Conservation (phyloP, 1,140 invertebrate genomes). For the Drosophila hydei region DNA sequence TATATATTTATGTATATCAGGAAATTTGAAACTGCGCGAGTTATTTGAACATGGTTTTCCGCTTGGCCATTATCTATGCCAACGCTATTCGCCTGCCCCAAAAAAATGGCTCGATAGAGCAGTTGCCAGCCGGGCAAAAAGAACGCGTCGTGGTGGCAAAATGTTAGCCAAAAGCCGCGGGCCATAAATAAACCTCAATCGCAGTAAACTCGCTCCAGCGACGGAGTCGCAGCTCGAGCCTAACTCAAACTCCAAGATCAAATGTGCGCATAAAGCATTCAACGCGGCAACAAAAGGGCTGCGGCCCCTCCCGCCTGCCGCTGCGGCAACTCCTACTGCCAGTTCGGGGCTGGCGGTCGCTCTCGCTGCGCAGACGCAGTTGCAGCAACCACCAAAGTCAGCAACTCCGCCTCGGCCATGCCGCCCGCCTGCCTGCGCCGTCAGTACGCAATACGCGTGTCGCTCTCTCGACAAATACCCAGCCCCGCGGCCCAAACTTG, state of each 20-base stretch:
- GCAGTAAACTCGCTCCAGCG: slow-evolving; percentile 44
- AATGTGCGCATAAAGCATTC: slow-evolving; percentile 37
- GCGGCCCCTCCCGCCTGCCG: not conserved
- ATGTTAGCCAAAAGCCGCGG: slow-evolving; percentile 69
- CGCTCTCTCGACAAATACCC: slow-evolving; percentile 59
- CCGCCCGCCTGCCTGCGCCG: slow-evolving; percentile 4
- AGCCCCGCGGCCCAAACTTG: slow-evolving; percentile 8
- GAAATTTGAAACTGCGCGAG: not conserved
- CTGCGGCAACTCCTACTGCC: slow-evolving; percentile 18
- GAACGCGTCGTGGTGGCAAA: slow-evolving; percentile 77
- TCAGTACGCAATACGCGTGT: slow-evolving; percentile 66
- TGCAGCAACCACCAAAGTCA: slow-evolving; percentile 56
- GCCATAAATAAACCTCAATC: slow-evolving; percentile 81
- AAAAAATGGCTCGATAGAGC: slow-evolving; percentile 15
- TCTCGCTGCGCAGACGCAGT: slow-evolving; percentile 64
- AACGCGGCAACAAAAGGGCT: slow-evolving; percentile 48
- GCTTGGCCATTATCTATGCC: slow-evolving; percentile 66
- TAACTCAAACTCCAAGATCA: slow-evolving; percentile 8
- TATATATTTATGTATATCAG: too few species aligned
- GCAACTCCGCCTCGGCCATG: slow-evolving; percentile 57
- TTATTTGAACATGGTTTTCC: not conserved
- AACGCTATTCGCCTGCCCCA: slow-evolving; percentile 58
- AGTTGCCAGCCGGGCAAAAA: slow-evolving; percentile 28
- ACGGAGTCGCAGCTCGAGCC: not conserved
- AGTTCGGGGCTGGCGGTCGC: slow-evolving; percentile 10